Percentiles rank a stretch among this genome's conserved stretches.
phyloP scores from a whole-genome alignment of 2,888 invertebrate species.

The Sesia bembeciformis region DNA sequence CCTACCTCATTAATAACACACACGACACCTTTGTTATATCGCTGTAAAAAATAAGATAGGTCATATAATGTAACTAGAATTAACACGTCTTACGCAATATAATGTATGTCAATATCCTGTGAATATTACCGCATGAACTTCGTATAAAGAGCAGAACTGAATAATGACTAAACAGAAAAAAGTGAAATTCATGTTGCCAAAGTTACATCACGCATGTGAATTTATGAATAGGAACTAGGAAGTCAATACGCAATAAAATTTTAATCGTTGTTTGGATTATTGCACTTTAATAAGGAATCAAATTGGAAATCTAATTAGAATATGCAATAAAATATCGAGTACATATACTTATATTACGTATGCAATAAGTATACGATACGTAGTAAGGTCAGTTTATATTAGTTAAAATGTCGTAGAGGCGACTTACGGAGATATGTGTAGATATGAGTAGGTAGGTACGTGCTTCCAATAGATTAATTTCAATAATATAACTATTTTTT shows the following conservation, averaged over 20 bases:
- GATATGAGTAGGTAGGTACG: too few relatives aligned
- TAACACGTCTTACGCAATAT: not conserved
- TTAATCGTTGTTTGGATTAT: constrained; percentile 3
- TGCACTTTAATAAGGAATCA: constrained; percentile 4
- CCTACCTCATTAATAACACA: constrained; percentile 56
- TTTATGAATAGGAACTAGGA: constrained; percentile 22
- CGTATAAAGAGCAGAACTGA: constrained; percentile 23
- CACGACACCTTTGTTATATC: constrained; percentile 46
- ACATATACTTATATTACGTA: too few relatives aligned
- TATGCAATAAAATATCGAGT: too few relatives aligned
- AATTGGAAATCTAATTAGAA: constrained; percentile 2
- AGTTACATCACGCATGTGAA: constrained; percentile 32
- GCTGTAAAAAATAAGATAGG: constrained; percentile 31
- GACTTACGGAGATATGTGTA: too few relatives aligned
- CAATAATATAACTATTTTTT: too few relatives aligned
- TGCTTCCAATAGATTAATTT: too few relatives aligned
- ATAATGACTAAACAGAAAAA: constrained; percentile 39
- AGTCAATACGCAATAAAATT: constrained; percentile 6
- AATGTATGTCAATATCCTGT: not conserved
- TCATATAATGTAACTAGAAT: not conserved
- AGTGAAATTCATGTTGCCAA: constrained; percentile 44
- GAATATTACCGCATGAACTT: constrained; percentile 38
- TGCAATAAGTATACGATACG: too few relatives aligned
- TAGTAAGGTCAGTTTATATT: too few relatives aligned
- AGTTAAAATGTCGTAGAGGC: too few relatives aligned